phyloP scores from a whole-genome alignment of 1,140 invertebrate species.

The Mesaphorura yosii region DNA sequence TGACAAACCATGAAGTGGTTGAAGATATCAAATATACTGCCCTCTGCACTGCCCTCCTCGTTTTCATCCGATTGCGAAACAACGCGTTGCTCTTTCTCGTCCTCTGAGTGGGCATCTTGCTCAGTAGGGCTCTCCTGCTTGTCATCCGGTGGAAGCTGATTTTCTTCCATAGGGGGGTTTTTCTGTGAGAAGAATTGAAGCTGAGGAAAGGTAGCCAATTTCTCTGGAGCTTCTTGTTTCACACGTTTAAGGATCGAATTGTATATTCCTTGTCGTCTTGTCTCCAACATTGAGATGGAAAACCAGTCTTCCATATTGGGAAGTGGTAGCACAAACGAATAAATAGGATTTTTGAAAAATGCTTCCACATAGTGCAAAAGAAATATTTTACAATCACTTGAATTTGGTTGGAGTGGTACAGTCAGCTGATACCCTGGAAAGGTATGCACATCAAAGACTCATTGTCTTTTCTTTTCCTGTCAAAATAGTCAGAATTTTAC shows the following conservation, averaged over 20 bases:
- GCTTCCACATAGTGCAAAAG: constrained; percentile 90
- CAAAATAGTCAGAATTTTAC: background rate
- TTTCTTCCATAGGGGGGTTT: too few species aligned
- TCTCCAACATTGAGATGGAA: background rate
- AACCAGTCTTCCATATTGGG: constrained; percentile 21
- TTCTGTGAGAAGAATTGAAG: too few species aligned
- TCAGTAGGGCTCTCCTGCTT: too few species aligned
- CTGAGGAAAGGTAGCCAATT: background rate
- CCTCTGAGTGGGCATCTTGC: too few species aligned
- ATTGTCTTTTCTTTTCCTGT: constrained; percentile 43
- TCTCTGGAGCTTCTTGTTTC: background rate
- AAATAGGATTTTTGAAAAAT: constrained; percentile 53
- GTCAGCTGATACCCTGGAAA: constrained; percentile 72
- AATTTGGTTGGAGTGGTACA: constrained; percentile 93
- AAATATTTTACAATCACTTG: constrained; percentile 91
- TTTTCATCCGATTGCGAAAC: too few species aligned
- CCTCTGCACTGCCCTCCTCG: too few species aligned
- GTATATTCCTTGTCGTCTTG: constrained; percentile 19
- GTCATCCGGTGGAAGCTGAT: too few species aligned
- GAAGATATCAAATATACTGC: too few species aligned
- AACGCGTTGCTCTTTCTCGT: too few species aligned
- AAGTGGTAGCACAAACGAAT: background rate
- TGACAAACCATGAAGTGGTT: too few species aligned
- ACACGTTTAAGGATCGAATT: constrained; percentile 6
- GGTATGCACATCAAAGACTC: constrained; percentile 63